Percentiles rank a stretch among this genome's conserved stretches.
These are phyloP conservation scores for Amblyteles armatorius DNA, from an alignment of 2,888 invertebrate genomes.

Conservation along the genomic window DNA sequence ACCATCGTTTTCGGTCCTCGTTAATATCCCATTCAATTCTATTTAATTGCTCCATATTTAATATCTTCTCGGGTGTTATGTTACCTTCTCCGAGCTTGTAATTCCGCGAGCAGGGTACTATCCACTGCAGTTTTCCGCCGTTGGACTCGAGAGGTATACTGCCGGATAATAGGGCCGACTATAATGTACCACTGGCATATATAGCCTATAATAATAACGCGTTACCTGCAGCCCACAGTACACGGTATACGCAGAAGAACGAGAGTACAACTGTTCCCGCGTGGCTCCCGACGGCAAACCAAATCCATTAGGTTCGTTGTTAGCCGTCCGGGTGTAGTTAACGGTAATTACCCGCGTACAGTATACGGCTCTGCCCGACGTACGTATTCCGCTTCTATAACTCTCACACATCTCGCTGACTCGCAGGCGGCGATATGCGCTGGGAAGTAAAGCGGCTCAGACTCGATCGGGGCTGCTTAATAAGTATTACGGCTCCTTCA, in stretches of 20 bases:
- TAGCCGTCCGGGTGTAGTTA: conserved; percentile 44
- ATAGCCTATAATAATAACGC: neutral
- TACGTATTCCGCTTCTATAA: conserved; percentile 39
- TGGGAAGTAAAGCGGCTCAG: conserved; percentile 25
- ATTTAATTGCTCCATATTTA: neutral
- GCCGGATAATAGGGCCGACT: neutral
- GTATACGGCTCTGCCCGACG: neutral
- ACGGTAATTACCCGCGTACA: conserved; percentile 51
- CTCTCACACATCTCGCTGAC: conserved; percentile 31
- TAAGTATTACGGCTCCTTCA: neutral
- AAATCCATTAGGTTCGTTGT: conserved; percentile 54
- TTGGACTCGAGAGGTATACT: neutral
- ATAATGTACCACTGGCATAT: neutral
- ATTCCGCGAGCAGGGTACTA: neutral
- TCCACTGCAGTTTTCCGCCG: neutral
- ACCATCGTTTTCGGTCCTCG: neutral
- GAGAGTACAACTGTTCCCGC: conserved; percentile 35
- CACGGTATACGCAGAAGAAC: conserved; percentile 9
- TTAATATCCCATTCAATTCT: neutral
- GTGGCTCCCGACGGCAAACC: conserved; percentile 29
- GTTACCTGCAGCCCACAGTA: neutral
- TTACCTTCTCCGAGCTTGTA: neutral
- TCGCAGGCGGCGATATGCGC: conserved; percentile 6
- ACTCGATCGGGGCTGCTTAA: neutral
- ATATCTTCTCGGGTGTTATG: neutral